Percentiles rank a stretch among this genome's conserved stretches.
phyloP scores from a whole-genome alignment of 2,113 vertebrate genomes.

The Petromus typicus region DNA sequence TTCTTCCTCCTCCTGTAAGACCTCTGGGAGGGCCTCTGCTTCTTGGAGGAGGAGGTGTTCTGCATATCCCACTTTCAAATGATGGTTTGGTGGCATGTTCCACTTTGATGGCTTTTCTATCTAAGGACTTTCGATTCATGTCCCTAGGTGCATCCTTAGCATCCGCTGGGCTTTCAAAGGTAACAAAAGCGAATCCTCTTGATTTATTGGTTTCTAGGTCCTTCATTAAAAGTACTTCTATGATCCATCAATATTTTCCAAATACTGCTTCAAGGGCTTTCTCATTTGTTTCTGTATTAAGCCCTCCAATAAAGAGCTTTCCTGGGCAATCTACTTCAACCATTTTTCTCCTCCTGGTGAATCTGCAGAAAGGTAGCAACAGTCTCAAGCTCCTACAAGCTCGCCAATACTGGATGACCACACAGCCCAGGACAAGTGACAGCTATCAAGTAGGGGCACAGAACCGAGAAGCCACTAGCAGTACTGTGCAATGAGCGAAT shows the following conservation, averaged over 20 bases:
- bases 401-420: neutral
- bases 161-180: conserved; percentile 96
- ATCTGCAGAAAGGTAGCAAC: conserved; percentile 57
- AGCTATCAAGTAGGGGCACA: fast-evolving
- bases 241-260: conserved; percentile 97
- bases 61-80: conserved; percentile 95
- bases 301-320: conserved; percentile 97
- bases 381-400: conserved; percentile 49
- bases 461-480: neutral
- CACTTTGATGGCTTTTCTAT: conserved; percentile 98
- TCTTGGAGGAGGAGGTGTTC: conserved; percentile 92
- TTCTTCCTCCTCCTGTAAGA: conserved; percentile 92
- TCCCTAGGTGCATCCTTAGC: conserved; percentile 97
- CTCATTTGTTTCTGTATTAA: conserved; percentile 98
- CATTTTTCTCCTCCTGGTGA: conserved; percentile 88
- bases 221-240: conserved; percentile 99
- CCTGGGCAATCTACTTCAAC: conserved; percentile 98
- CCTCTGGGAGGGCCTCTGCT: conserved; percentile 95
- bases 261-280: conserved; percentile 97
- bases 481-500: conserved; percentile 88
- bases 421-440: neutral
- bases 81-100: conserved; percentile 98
- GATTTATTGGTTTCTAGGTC: conserved; percentile 99
- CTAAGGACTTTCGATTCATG: conserved; percentile 96
- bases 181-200: conserved; percentile 98